phyloP scores from a whole-genome alignment of 2,888 invertebrate species.

The Drosophila paranaensis region DNA sequence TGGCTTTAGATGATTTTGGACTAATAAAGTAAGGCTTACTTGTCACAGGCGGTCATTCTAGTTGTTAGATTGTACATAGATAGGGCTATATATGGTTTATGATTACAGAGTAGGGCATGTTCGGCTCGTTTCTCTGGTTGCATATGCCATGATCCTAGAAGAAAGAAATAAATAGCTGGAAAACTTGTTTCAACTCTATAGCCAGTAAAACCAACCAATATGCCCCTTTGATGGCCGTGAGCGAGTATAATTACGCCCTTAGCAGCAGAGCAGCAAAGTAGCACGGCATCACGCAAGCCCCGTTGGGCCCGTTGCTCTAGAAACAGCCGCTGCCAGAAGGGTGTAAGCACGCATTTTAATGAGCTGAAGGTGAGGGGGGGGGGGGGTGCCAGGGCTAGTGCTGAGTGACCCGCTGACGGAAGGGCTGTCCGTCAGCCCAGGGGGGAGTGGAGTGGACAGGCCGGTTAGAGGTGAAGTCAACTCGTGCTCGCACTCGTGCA shows the following conservation, averaged over 20 bases:
- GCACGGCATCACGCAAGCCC: slow-evolving; percentile 48
- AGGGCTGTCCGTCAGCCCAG: slow-evolving; percentile 4
- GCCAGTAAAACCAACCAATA: background rate
- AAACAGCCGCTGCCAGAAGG: background rate
- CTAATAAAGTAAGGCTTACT: no score
- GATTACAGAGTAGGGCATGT: no score
- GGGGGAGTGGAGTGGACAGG: background rate
- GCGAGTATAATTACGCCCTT: slow-evolving; percentile 34
- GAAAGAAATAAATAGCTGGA: no score
- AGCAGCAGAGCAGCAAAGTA: slow-evolving; percentile 11
- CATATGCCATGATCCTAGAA: no score
- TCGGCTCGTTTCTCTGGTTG: no score
- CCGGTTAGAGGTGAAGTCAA: background rate
- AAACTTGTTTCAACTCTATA: no score
- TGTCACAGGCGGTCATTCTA: no score
- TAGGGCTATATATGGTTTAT: no score
- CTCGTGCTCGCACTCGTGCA: slow-evolving; percentile 9
- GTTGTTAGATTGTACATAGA: no score
- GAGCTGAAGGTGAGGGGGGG: slow-evolving; percentile 13
- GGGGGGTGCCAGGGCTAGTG: background rate
- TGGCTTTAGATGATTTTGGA: no score
- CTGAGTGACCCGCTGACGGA: slow-evolving; percentile 5
- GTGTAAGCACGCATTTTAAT: slow-evolving; percentile 49
- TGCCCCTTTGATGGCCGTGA: background rate
- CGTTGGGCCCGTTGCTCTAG: slow-evolving; percentile 17